These are phyloP conservation scores for Paramisgurnus dabryanus DNA, from an alignment of 2,113 vertebrate genomes.

Conservation along the genomic window DNA sequence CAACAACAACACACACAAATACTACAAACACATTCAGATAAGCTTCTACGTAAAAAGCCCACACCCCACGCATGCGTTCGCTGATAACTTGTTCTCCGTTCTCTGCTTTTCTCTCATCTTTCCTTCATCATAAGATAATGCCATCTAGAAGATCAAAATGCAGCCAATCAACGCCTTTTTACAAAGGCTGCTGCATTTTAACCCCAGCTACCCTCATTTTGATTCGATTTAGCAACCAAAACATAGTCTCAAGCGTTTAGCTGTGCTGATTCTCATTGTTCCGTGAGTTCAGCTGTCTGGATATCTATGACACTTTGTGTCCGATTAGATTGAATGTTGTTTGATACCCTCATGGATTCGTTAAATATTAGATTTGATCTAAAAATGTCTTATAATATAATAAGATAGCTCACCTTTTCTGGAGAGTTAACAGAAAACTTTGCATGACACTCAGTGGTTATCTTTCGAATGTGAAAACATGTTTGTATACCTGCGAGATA, in stretches of 20 bases:
- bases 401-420: background rate
- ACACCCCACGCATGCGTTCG: slow-evolving; percentile 2
- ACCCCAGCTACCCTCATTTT: slow-evolving; percentile 21
- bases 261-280: background rate
- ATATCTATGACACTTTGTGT: slow-evolving; percentile 22
- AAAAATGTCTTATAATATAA: background rate
- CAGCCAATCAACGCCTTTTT: slow-evolving; percentile 26
- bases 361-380: background rate
- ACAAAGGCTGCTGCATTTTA: background rate
- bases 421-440: too few species aligned
- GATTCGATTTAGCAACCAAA: slow-evolving; percentile 21
- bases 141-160: slow-evolving; percentile 18
- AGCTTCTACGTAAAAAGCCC: slow-evolving; percentile 35
- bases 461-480: too few species aligned
- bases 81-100: slow-evolving; percentile 43
- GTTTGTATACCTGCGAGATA: too few species aligned
- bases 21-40: slow-evolving; percentile 17
- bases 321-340: slow-evolving; percentile 1
- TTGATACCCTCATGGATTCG: background rate
- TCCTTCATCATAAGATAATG: slow-evolving; percentile 32
- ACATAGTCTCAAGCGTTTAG: slow-evolving; percentile 7
- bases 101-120: slow-evolving; percentile 28
- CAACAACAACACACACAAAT: slow-evolving; percentile 14
- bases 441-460: too few species aligned
- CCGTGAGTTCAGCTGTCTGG: slow-evolving; percentile 12